These are phyloP conservation scores for Ariopsis seemanni DNA, from an alignment of 2,113 vertebrate species.

Conservation along the genomic window DNA sequence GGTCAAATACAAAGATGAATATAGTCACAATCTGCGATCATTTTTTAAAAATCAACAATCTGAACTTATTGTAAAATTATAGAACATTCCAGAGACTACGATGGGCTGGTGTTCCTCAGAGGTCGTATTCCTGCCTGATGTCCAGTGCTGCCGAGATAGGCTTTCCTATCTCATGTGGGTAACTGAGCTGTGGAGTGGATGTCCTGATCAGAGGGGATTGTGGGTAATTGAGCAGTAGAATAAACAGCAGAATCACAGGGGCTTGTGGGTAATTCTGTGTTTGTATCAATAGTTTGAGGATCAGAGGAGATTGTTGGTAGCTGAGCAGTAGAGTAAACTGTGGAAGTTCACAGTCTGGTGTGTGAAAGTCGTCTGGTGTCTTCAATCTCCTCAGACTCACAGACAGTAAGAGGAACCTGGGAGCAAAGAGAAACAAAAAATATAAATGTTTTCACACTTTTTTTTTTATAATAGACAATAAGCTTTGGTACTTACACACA, in stretches of 20 bases:
- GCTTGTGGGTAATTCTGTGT: no score
- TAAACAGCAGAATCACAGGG: background rate
- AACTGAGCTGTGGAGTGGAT: constrained; percentile 6
- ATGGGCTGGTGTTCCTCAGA: background rate
- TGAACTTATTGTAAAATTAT: no score
- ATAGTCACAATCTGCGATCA: no score
- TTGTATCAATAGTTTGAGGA: background rate
- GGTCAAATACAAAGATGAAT: no score
- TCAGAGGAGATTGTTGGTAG: background rate
- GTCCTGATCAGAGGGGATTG: background rate
- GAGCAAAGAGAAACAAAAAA: background rate
- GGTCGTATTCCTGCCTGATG: no score
- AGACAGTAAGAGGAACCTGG: background rate
- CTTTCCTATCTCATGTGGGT: background rate
- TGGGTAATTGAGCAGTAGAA: background rate
- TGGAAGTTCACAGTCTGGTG: background rate
- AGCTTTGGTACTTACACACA: background rate
- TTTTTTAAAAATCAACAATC: no score
- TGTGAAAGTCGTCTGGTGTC: constrained; percentile 37
- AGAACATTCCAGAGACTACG: no score
- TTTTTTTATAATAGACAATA: background rate
- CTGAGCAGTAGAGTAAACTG: background rate
- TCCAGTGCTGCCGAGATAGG: background rate
- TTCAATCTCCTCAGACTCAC: constrained; percentile 16
- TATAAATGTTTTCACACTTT: no score